These are phyloP conservation scores for Tenthredo scrophulariae DNA, from an alignment of 2,888 invertebrate species.

Conservation along the genomic window DNA sequence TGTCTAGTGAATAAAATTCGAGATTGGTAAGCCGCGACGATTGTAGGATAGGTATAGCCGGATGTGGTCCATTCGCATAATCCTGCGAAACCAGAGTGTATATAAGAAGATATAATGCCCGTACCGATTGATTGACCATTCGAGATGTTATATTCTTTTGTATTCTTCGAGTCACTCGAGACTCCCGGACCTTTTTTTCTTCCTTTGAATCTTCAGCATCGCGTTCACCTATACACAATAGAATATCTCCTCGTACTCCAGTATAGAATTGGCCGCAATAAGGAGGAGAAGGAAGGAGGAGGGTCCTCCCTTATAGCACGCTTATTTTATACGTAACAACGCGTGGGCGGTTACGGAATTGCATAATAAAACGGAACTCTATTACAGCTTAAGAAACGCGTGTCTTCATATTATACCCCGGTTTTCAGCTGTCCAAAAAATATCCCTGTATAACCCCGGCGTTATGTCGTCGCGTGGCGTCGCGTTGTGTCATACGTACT, in stretches of 20 bases:
- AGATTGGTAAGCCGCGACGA: neutral
- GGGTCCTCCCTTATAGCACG: neutral
- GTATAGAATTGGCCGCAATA: neutral
- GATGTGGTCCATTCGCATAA: constrained; percentile 34
- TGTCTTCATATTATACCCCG: neutral
- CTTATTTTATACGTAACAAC: neutral
- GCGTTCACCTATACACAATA: neutral
- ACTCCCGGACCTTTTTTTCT: neutral
- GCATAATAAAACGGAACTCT: constrained; percentile 21
- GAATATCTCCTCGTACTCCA: neutral
- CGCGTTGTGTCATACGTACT: neutral
- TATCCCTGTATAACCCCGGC: neutral
- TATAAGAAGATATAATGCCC: neutral
- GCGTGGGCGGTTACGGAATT: neutral
- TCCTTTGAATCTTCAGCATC: neutral
- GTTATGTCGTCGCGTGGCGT: neutral
- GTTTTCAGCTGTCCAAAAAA: neutral
- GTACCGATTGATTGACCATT: constrained; percentile 27
- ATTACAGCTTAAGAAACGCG: neutral
- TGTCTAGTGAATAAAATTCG: constrained; percentile 7
- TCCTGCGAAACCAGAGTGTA: neutral
- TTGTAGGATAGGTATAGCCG: neutral
- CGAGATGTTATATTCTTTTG: constrained; percentile 4
- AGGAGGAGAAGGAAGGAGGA: neutral
- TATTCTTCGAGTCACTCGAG: constrained; percentile 10